Evolutionary conservation across 2,888 invertebrate species (phyloP).

Genomic region (Hylaea fasciaria): DNA sequence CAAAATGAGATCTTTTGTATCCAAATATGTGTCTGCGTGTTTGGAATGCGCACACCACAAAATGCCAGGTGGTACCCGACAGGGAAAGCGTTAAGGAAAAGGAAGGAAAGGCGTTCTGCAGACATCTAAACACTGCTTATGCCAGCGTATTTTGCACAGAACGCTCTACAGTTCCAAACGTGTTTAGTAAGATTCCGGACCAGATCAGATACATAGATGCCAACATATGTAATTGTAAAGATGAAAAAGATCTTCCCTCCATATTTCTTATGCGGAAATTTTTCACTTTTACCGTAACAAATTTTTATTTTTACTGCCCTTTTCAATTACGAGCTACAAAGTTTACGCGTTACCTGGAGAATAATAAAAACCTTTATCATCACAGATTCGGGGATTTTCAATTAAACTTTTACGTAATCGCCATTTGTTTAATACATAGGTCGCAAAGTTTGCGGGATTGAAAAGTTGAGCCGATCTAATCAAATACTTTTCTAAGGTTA

Average conservation of each 20-base stretch:
- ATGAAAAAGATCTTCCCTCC: constrained; percentile 19
- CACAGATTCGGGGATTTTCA: constrained; percentile 64
- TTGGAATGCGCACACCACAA: too few species aligned
- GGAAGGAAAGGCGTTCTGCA: too few species aligned
- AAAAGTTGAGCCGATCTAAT: constrained; percentile 59
- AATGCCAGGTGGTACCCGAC: too few species aligned
- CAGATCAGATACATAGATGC: constrained; percentile 39
- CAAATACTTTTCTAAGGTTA: constrained; percentile 52
- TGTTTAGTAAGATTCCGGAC: constrained; percentile 39
- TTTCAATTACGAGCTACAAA: constrained; percentile 57
- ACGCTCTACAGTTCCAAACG: constrained; percentile 34
- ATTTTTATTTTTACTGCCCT: constrained; percentile 53
- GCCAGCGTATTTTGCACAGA: too few species aligned
- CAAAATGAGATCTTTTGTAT: too few species aligned
- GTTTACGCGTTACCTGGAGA: constrained; percentile 61
- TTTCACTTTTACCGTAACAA: constrained; percentile 38
- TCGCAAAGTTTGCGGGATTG: constrained; percentile 52
- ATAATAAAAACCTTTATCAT: constrained; percentile 66
- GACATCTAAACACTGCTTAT: too few species aligned
- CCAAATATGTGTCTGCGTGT: too few species aligned
- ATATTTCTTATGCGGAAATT: constrained; percentile 15
- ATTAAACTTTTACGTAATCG: constrained; percentile 68
- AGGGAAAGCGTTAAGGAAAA: too few species aligned
- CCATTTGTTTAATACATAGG: constrained; percentile 61
- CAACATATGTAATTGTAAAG: constrained; percentile 18